Evolutionary conservation across 2,888 invertebrate genomes (phyloP).

Genomic region (Rhingia rostrata): DNA sequence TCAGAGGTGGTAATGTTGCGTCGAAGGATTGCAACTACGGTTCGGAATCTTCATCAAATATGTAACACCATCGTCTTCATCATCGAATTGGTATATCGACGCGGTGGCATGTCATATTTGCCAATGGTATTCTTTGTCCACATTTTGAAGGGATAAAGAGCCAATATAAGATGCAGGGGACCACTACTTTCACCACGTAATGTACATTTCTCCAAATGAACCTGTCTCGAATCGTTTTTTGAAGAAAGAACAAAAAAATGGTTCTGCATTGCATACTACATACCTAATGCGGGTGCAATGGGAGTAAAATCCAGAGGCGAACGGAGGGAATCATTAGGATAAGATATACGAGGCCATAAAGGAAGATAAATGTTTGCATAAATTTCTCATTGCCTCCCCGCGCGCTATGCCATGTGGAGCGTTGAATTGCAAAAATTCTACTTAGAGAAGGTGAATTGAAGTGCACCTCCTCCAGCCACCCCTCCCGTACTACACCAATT

Average conservation of each 20-base stretch:
- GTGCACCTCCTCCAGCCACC: conserved; percentile 28
- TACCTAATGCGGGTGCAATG: conserved; percentile 64
- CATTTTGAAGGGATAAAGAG: conserved; percentile 1
- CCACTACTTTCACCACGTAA: conserved; percentile 60
- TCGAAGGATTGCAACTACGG: conserved; percentile 1
- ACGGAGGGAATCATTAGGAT: conserved; percentile 76
- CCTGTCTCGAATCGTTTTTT: conserved; percentile 63
- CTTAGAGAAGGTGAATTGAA: conserved; percentile 63
- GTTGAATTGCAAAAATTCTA: conserved; percentile 69
- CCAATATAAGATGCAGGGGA: conserved; percentile 27
- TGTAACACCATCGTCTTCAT: conserved; percentile 52
- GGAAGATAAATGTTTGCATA: conserved; percentile 77
- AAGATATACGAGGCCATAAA: conserved; percentile 76
- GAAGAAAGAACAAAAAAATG: not conserved
- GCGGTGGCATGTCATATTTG: conserved; percentile 28
- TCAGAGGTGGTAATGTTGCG: conserved; percentile 23
- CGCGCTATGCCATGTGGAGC: conserved; percentile 44
- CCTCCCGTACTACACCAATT: conserved; percentile 38
- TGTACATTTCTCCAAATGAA: conserved; percentile 66
- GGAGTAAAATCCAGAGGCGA: conserved; percentile 73
- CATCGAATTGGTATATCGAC: conserved; percentile 60
- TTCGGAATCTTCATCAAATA: conserved; percentile 54
- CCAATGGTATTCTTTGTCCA: conserved; percentile 33
- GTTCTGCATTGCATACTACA: conserved; percentile 52
- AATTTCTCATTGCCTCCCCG: conserved; percentile 67